Evolutionary conservation across 2,113 vertebrate genomes (phyloP).

Genomic region (Hylia prasina): DNA sequence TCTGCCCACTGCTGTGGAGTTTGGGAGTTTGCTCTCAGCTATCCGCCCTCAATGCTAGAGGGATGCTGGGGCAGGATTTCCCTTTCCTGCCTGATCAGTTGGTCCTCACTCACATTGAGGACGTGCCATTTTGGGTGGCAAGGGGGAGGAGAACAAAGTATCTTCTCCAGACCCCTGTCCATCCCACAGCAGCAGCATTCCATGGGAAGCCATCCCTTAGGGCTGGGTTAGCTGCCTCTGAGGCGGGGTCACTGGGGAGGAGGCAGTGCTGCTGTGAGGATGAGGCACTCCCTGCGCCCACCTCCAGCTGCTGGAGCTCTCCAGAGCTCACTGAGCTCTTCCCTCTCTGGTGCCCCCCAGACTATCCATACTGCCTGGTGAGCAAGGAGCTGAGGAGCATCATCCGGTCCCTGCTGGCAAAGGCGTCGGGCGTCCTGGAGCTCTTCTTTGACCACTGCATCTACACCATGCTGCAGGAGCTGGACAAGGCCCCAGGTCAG

Average conservation of each 20-base stretch:
- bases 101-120: fast-evolving
- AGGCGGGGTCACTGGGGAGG: fast-evolving
- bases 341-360: constrained; percentile 51
- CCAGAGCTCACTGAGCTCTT: fast-evolving
- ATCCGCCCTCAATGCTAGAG: fast-evolving
- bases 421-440: constrained; percentile 71
- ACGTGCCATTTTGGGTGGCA: fast-evolving
- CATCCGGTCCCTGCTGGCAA: constrained; percentile 80
- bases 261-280: not conserved
- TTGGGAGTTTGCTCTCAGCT: fast-evolving
- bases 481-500: constrained; percentile 83
- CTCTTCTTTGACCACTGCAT: constrained; percentile 93
- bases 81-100: fast-evolving
- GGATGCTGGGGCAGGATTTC: not conserved
- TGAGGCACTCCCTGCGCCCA: fast-evolving
- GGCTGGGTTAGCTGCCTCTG: not conserved
- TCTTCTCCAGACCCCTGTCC: fast-evolving
- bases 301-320: not conserved
- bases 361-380: constrained; percentile 91
- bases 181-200: fast-evolving
- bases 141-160: fast-evolving
- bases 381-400: constrained; percentile 80
- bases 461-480: constrained; percentile 88
- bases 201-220: fast-evolving
- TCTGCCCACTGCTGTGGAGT: not conserved